These are phyloP conservation scores for Dyspetes luteomarginatus DNA, from an alignment of 2,888 invertebrate genomes.

Conservation along the genomic window DNA sequence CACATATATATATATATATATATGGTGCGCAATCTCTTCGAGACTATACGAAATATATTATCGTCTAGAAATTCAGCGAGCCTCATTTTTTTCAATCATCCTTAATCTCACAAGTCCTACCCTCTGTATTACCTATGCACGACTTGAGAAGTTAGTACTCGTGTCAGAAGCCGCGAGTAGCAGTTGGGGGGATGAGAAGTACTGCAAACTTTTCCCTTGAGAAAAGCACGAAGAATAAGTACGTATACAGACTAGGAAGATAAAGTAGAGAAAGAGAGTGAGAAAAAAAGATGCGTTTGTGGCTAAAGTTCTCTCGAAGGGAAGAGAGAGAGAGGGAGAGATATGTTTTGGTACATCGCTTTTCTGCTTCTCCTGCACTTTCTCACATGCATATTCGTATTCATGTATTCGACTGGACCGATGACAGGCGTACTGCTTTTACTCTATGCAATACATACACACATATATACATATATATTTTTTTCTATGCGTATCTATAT, in stretches of 20 bases:
- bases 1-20: too few species aligned
- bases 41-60: conserved; percentile 47
- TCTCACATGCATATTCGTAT: conserved; percentile 29
- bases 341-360: conserved; percentile 22
- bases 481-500: too few species aligned
- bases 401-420: conserved; percentile 52
- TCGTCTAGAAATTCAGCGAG: conserved; percentile 38
- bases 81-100: conserved; percentile 48
- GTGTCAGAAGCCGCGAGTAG: conserved; percentile 2
- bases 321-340: background rate
- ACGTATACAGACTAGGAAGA: background rate
- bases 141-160: conserved; percentile 32
- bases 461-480: background rate
- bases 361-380: conserved; percentile 20
- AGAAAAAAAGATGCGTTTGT: background rate
- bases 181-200: background rate
- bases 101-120: background rate
- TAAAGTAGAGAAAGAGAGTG: background rate
- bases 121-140: conserved; percentile 38
- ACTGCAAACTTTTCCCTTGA: background rate
- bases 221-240: background rate
- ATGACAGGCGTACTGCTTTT: conserved; percentile 47
- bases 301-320: background rate
- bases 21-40: too few species aligned
- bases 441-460: background rate